Base-by-base conservation (phyloP, 2,113 vertebrate genomes). In the Plestiodon gilberti region DNA sequence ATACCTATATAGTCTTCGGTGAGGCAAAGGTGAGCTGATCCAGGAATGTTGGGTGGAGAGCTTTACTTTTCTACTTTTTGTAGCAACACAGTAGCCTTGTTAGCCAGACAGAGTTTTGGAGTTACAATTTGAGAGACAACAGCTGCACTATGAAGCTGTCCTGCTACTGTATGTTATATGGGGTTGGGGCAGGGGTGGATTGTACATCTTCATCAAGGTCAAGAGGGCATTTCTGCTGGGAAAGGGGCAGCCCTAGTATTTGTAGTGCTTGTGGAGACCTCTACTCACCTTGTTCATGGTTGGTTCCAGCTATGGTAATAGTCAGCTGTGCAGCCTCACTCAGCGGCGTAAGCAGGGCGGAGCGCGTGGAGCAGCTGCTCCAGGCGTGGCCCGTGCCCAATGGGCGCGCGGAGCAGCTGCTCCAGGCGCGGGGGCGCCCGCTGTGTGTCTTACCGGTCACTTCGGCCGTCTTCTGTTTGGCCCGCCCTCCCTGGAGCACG, bases 1-100 rank as follows among this genome's bases (percentile, higher is more conserved):
- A 99, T 96, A 99, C 98, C 83, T 99, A 99, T 93, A 99, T 99
- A 3, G 99, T 99, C 89, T 99, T 99, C 0, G 99, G 99, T 1
- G 99, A 99, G 94, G 99, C 98, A 1, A 99, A 99, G 98, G 99
- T 99, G 90, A 92, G 90, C 77, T 38, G 71, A 25, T 15, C 30
- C 18, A 38, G 30, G 22, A 6, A 52, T 71, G 67, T 33, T 25
- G 11, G 14, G 22, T 43, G 8, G 11, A n/a, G 57, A 61, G 6
- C 22, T 25, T 55, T 59, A 35, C 20, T 6, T 22, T 4, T 23
- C 43, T 2, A 0, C 43, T 2, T 8, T 18, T 62, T 1, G 0
- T 5, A 5, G 55, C 55, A n/a, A 48, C 2, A 0, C 7, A 25
- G 33, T 1, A 3, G 11, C 18, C 70, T 85, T 55, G n/a, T 35